A percentile compares a stretch with the other conserved stretches of the same genome.
Conservation (phyloP, 2,797 vertebrate species). For the Enteromius thamalakanensis region DNA sequence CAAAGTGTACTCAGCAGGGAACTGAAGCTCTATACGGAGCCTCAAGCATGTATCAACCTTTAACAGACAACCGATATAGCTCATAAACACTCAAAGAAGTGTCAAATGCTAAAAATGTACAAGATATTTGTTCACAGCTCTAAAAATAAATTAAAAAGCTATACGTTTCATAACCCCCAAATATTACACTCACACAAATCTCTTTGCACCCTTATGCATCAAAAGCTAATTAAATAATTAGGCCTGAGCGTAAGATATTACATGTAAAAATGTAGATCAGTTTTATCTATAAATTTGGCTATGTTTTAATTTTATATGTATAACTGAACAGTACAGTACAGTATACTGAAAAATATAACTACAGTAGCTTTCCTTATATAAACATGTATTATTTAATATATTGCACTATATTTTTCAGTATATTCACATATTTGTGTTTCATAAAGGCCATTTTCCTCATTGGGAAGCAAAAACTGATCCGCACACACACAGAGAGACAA, state of each 20-base stretch:
- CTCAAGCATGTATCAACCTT: conserved; percentile 43
- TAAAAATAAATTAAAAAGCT: not conserved
- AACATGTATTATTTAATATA: not conserved
- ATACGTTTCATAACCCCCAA: not conserved
- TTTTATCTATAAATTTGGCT: not conserved
- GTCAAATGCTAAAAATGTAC: not conserved
- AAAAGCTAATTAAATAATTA: not conserved
- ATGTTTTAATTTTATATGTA: not conserved
- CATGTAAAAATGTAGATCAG: not conserved
- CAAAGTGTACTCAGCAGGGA: conserved; percentile 7
- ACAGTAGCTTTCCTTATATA: no score
- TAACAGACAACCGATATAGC: conserved; percentile 21
- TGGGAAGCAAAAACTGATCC: not conserved
- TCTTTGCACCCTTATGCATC: not conserved
- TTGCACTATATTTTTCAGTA: not conserved
- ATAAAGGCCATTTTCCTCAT: not conserved
- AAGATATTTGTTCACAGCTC: not conserved
- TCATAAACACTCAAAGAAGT: conserved; percentile 6
- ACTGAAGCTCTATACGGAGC: conserved; percentile 21
- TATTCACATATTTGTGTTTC: not conserved
- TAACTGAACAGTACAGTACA: no score
- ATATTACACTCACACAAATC: not conserved
- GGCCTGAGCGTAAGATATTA: not conserved
- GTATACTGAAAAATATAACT: not conserved
- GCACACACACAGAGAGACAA: not conserved